A percentile compares a stretch with the other conserved stretches of the same genome.
These are phyloP conservation scores for Drosophila mulleri DNA, from an alignment of 2,888 invertebrate species.

Conservation along the genomic window DNA sequence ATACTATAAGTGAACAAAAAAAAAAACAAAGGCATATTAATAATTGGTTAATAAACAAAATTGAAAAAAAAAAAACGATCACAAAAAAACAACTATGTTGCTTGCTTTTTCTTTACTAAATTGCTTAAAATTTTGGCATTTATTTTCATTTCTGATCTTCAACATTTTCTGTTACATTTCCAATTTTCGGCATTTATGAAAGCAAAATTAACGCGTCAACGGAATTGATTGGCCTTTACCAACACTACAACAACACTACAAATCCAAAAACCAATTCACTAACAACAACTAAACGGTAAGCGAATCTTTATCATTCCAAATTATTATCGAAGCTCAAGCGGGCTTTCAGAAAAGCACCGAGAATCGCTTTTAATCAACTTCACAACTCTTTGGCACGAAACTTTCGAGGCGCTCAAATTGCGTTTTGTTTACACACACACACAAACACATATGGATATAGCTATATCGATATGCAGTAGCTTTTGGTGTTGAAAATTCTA, in stretches of 20 bases:
- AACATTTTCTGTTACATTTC: constrained; percentile 13
- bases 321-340: constrained; percentile 11
- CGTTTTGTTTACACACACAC: constrained; percentile 43
- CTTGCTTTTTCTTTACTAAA: constrained; percentile 74
- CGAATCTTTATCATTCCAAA: constrained; percentile 30
- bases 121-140: constrained; percentile 51
- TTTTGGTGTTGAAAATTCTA: constrained; percentile 61
- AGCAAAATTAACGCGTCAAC: constrained; percentile 46
- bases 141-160: neutral
- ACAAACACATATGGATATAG: neutral
- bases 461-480: constrained; percentile 8
- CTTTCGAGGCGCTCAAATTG: constrained; percentile 42
- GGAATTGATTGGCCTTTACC: constrained; percentile 58
- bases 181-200: constrained; percentile 60
- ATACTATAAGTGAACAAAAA: constrained; percentile 68
- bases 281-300: constrained; percentile 62
- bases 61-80: constrained; percentile 48
- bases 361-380: constrained; percentile 20
- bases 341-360: constrained; percentile 21
- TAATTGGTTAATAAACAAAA: constrained; percentile 80
- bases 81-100: constrained; percentile 50
- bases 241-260: constrained; percentile 42
- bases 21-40: constrained; percentile 56
- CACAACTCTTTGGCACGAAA: constrained; percentile 48
- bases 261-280: constrained; percentile 30